phyloP scores from a whole-genome alignment of 2,797 vertebrate genomes.

The Cottoperca gobio region DNA sequence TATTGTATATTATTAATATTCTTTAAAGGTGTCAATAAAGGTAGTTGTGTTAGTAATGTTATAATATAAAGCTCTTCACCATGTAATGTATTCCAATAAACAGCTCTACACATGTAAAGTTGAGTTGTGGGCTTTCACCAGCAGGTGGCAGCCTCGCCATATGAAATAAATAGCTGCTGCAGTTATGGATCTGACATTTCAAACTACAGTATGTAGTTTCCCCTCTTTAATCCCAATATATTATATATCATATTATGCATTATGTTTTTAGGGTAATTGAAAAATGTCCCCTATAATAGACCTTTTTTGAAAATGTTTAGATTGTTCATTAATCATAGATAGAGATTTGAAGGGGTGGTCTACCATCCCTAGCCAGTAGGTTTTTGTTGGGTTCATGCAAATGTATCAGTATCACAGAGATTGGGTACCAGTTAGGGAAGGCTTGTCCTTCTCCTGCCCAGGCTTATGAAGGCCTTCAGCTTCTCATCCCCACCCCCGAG shows the following conservation, averaged over 20 bases:
- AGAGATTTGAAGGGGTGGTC: background rate
- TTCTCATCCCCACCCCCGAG: slow-evolving; percentile 57
- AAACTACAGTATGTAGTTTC: background rate
- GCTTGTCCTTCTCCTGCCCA: slow-evolving; percentile 14
- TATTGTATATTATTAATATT: too few relatives aligned
- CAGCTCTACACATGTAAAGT: background rate
- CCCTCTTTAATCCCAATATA: background rate
- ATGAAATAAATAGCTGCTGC: slow-evolving; percentile 60
- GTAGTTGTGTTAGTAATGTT: too few relatives aligned
- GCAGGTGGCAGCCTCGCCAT: slow-evolving; percentile 85
- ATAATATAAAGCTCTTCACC: background rate
- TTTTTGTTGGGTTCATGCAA: slow-evolving; percentile 1
- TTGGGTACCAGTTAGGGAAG: background rate
- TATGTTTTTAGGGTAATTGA: background rate
- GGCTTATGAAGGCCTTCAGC: slow-evolving; percentile 45
- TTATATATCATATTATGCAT: background rate
- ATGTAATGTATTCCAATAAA: background rate
- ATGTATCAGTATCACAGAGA: slow-evolving; percentile 5
- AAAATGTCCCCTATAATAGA: background rate
- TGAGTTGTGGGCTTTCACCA: slow-evolving; percentile 60
- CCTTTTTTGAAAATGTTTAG: background rate
- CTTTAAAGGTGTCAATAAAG: too few relatives aligned
- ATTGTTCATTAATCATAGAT: background rate
- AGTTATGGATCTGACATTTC: background rate
- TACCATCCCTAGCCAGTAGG: background rate